These are phyloP conservation scores for Apotomis capreana DNA, from an alignment of 2,888 invertebrate species.

Conservation along the genomic window DNA sequence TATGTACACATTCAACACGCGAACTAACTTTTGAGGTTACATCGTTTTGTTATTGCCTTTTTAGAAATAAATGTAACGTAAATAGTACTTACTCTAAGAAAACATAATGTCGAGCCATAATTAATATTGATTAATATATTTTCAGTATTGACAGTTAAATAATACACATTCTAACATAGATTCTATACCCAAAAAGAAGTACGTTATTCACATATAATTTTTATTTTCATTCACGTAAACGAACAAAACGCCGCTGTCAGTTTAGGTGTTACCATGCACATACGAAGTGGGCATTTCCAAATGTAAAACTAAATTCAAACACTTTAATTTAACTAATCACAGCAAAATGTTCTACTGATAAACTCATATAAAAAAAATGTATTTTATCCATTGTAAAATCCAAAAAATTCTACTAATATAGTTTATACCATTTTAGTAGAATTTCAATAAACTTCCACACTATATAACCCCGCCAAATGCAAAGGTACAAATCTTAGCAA, in stretches of 20 bases:
- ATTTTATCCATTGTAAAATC: too few species aligned
- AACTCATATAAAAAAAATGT: too few species aligned
- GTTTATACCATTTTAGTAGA: conserved; percentile 6
- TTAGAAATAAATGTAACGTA: conserved; percentile 13
- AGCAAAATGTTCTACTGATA: too few species aligned
- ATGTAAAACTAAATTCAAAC: not conserved
- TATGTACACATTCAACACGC: conserved; percentile 47
- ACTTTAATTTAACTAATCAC: not conserved
- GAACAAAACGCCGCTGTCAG: conserved; percentile 25
- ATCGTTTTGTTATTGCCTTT: conserved; percentile 47
- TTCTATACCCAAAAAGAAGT: too few species aligned
- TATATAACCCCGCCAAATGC: conserved; percentile 2
- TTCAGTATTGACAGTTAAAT: too few species aligned
- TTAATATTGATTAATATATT: too few species aligned
- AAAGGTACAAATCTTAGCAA: not conserved
- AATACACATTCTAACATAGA: too few species aligned
- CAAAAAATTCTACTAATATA: not conserved
- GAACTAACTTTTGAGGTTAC: conserved; percentile 56
- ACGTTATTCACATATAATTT: too few species aligned
- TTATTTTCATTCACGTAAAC: too few species aligned
- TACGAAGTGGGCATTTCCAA: not conserved
- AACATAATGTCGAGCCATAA: too few species aligned
- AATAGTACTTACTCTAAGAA: not conserved
- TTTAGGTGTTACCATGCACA: conserved; percentile 8
- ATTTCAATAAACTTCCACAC: not conserved